Evolutionary conservation across 2,113 vertebrate genomes (phyloP).

Genomic region (Limnothrissa miodon): DNA sequence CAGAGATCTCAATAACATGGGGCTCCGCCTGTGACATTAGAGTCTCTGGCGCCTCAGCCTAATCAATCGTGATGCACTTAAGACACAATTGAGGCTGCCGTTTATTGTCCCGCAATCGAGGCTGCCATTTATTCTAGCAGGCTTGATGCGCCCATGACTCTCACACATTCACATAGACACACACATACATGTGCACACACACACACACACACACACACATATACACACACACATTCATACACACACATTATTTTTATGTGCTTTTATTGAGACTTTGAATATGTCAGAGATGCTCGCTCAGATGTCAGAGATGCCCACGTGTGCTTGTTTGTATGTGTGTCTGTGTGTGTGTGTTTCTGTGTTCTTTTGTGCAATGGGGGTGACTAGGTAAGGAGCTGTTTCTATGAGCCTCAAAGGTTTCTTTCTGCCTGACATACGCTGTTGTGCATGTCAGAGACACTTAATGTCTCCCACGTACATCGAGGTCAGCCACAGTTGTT

Average conservation of each 20-base stretch:
- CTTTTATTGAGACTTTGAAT: no score
- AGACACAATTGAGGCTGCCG: conserved; percentile 25
- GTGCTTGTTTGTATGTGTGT: neutral
- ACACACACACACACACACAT: neutral
- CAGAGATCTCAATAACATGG: conserved; percentile 37
- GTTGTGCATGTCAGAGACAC: neutral
- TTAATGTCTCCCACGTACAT: neutral
- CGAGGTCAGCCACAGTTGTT: neutral
- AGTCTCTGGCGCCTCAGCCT: conserved; percentile 22
- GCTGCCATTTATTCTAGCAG: conserved; percentile 25
- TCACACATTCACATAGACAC: neutral
- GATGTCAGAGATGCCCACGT: neutral
- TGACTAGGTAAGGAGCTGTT: neutral
- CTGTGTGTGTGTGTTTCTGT: neutral
- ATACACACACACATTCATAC: neutral
- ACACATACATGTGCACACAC: neutral
- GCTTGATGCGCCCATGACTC: neutral
- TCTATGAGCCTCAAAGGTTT: neutral
- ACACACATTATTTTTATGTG: no score
- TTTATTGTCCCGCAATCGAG: conserved; percentile 20
- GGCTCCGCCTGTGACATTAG: conserved; percentile 25
- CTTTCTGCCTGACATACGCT: neutral
- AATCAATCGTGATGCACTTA: conserved; percentile 39
- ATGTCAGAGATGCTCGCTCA: neutral
- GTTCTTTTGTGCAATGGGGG: neutral